Evolutionary conservation across 1,140 invertebrate genomes (phyloP).

Genomic region (Tetraneura akinire): DNA sequence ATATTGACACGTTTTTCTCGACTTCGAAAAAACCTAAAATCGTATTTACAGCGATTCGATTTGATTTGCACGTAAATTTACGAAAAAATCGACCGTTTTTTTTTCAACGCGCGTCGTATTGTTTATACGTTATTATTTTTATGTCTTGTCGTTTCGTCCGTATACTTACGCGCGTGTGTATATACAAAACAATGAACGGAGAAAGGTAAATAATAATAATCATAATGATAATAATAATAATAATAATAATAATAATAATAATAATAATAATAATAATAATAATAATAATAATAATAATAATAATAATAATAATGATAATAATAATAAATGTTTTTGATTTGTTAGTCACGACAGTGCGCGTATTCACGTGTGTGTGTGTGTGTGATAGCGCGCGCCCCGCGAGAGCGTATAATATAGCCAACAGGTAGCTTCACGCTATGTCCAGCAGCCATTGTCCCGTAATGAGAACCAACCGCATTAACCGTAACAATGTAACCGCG

Average conservation of each 20-base stretch:
- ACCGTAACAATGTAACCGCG: constrained; percentile 11
- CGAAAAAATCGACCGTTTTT: no score
- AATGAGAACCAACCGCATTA: constrained; percentile 44
- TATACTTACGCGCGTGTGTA: no score
- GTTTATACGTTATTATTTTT: no score
- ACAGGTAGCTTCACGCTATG: constrained; percentile 41
- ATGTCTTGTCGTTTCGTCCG: no score
- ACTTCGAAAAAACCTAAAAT: no score
- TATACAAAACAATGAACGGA: constrained; percentile 16
- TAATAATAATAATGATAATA: background rate
- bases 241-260: constrained; percentile 1
- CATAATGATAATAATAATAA: background rate
- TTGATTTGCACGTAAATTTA: no score
- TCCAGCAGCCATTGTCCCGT: constrained; percentile 43
- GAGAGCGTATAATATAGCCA: background rate
- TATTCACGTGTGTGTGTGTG: background rate
- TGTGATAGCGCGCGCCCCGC: background rate
- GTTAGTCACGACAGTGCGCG: constrained; percentile 33
- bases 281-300: constrained; percentile 9
- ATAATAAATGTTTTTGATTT: constrained; percentile 42
- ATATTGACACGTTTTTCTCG: no score
- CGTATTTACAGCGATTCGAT: no score
- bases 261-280: constrained; percentile 5
- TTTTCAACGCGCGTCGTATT: no score
- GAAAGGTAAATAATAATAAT: constrained; percentile 29